Conservation (phyloP, 2,113 vertebrate genomes). For the Stomatorhinus ivindoensis region DNA sequence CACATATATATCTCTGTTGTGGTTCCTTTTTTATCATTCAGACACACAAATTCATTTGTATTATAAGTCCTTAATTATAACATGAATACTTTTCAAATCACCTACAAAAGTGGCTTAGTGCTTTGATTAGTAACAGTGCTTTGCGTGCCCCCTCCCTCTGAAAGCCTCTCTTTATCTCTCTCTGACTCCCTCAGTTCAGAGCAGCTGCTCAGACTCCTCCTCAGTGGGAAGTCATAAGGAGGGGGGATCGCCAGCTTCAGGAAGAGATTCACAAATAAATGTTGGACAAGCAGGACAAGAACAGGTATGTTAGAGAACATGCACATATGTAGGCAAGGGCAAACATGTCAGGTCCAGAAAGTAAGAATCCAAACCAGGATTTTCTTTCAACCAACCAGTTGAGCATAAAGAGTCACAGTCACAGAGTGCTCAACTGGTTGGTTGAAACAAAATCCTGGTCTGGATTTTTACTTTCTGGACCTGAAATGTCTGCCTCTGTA, state of each 20-base stretch:
- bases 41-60: not conserved
- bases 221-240: constrained; percentile 44
- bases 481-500: too few relatives aligned
- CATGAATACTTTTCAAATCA: not conserved
- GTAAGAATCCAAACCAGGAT: too few relatives aligned
- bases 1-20: not conserved
- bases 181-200: constrained; percentile 38
- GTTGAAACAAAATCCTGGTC: too few relatives aligned
- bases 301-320: constrained; percentile 23
- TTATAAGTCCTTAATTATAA: not conserved
- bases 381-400: too few relatives aligned
- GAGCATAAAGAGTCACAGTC: too few relatives aligned
- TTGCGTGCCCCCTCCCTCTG: constrained; percentile 38
- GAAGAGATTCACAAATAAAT: constrained; percentile 52
- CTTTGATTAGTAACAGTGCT: not conserved
- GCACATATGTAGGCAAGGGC: not conserved
- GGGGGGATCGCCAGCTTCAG: constrained; percentile 41
- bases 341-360: too few relatives aligned
- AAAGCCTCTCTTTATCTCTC: constrained; percentile 45
- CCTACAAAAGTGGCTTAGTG: not conserved
- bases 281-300: constrained; percentile 12
- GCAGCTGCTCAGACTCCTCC: constrained; percentile 46
- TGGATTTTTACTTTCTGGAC: too few relatives aligned
- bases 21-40: not conserved
- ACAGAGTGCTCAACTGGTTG: too few relatives aligned